Conservation (phyloP, 2,113 vertebrate genomes). For the Ophthalmolycus amberensis region DNA sequence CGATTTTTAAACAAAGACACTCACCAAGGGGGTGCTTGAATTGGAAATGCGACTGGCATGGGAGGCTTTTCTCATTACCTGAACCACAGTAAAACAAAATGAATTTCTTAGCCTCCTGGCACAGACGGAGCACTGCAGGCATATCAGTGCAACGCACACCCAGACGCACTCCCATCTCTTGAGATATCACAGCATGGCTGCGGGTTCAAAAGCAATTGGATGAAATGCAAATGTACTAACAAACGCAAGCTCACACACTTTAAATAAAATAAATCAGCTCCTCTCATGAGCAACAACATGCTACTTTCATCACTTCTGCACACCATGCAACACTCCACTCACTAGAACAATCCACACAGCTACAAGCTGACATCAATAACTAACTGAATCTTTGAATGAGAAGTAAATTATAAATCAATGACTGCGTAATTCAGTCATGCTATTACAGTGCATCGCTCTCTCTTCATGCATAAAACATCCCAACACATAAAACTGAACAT, state of each 20-base stretch:
- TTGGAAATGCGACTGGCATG: slow-evolving; percentile 83
- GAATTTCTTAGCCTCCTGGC: slow-evolving; percentile 7
- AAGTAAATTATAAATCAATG: slow-evolving; percentile 34
- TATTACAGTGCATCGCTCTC: rapidly evolving
- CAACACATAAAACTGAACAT: neutral
- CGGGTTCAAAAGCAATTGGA: slow-evolving; percentile 13
- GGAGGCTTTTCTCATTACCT: slow-evolving; percentile 90
- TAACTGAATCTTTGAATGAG: neutral
- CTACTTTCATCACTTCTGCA: neutral
- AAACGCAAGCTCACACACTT: neutral
- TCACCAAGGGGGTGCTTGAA: slow-evolving; percentile 86
- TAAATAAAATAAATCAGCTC: neutral
- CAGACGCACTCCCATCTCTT: neutral
- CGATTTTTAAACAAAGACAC: slow-evolving; percentile 53
- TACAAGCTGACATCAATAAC: slow-evolving; percentile 2
- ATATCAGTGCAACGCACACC: slow-evolving; percentile 8
- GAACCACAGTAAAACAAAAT: slow-evolving; percentile 72
- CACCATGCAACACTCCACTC: slow-evolving; percentile 13
- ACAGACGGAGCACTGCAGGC: slow-evolving; percentile 13
- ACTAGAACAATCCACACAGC: slow-evolving; percentile 4
- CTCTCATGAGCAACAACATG: neutral
- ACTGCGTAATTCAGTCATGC: neutral
- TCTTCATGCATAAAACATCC: slow-evolving; percentile 46
- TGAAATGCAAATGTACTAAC: neutral
- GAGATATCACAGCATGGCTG: neutral